These are phyloP conservation scores for Morinoia aosen DNA, from an alignment of 2,888 invertebrate genomes.

Conservation along the genomic window DNA sequence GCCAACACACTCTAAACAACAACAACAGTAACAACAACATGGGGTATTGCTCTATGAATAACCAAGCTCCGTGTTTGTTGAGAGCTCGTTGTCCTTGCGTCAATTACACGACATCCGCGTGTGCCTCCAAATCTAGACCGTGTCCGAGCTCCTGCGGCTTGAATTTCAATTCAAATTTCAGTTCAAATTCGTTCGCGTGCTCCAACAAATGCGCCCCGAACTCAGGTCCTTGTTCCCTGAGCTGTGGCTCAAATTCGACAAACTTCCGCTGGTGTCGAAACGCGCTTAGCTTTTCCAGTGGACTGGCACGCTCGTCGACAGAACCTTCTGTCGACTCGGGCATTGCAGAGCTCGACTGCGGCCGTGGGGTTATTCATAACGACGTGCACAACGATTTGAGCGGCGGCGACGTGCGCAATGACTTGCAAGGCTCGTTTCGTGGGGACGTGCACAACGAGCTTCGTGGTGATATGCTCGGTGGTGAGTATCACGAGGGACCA, in stretches of 20 bases:
- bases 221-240: not conserved
- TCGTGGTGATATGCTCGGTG: not conserved
- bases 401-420: not conserved
- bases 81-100: not conserved
- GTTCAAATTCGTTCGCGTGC: not conserved
- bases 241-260: not conserved
- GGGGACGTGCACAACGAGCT: not conserved
- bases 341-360: slow-evolving; percentile 13
- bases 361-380: not conserved
- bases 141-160: not conserved
- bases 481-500: not conserved
- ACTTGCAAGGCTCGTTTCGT: not conserved
- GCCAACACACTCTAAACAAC: not conserved
- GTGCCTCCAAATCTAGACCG: not conserved
- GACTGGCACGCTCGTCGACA: not conserved
- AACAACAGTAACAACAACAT: not conserved
- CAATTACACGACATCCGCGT: not conserved
- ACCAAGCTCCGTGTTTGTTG: not conserved
- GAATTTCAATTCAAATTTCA: not conserved
- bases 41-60: not conserved
- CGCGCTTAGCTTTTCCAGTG: not conserved
- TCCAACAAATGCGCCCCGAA: not conserved
- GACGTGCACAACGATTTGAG: slow-evolving; percentile 10
- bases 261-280: not conserved
- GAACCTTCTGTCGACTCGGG: slow-evolving; percentile 35